phyloP scores from a whole-genome alignment of 2,888 invertebrate species.

The Diaprepes abbreviatus region DNA sequence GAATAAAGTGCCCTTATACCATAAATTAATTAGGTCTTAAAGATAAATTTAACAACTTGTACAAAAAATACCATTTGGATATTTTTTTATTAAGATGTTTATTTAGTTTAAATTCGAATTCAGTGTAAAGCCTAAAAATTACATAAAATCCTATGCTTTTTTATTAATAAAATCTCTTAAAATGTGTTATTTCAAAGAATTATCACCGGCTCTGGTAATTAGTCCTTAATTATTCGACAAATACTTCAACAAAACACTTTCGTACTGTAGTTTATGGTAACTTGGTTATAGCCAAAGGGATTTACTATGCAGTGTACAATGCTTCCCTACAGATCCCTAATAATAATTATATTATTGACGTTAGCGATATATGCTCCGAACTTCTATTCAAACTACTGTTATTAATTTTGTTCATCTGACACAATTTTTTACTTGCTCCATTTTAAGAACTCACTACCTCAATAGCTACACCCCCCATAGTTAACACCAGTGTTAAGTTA shows the following conservation, averaged over 20 bases:
- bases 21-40: too few species aligned
- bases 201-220: conserved; percentile 30
- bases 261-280: conserved; percentile 35
- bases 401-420: not conserved
- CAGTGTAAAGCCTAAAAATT: too few species aligned
- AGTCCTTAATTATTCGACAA: conserved; percentile 34
- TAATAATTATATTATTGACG: not conserved
- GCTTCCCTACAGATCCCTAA: not conserved
- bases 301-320: too few species aligned
- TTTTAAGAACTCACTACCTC: too few species aligned
- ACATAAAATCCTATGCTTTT: too few species aligned
- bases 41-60: too few species aligned
- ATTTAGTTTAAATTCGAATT: too few species aligned
- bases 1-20: too few species aligned
- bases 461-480: conserved; percentile 23
- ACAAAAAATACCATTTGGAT: too few species aligned
- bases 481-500: conserved; percentile 19
- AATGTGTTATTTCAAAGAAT: not conserved
- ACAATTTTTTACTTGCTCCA: not conserved
- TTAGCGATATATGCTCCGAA: not conserved
- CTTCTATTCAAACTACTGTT: not conserved
- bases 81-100: too few species aligned
- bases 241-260: conserved; percentile 11
- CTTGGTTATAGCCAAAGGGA: not conserved
- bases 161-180: not conserved